Evolutionary conservation across 2,797 vertebrate species (phyloP), one percentile per base, ranked within the genome.

Genomic region (Cossypha polioptera): DNA sequence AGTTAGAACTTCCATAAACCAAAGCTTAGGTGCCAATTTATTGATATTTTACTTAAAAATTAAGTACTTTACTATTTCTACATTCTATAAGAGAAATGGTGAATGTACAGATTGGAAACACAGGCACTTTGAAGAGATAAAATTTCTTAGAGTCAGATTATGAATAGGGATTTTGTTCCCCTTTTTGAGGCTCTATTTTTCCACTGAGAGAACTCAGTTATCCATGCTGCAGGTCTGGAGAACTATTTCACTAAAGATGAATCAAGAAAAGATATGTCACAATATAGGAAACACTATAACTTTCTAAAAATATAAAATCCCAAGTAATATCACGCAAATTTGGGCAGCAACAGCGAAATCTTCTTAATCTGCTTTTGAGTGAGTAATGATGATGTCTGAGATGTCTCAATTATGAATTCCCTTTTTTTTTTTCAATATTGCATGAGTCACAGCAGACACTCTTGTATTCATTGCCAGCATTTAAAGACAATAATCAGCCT

Each of bases 361-460:
- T 22, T 61, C 86, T 66, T 13, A 47, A 79, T 89, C 17, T 63
- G 21, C 36, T 43, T 86, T 79, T 81, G 76, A 86, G 51, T 28
- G 53, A 62, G 47, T 74, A 87, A 67, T 31, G 19, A 22, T 62
- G 83, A 35, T 29, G 48, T 57, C 83, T 77, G 57, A 57, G 67
- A 65, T 55, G 45, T 20, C 73, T 76, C 63, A 47, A 13, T 71
- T 45, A 76, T 48, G 50, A 95, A 82, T 66, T 65, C 17, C 20
- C 18, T 20, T 43, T 66, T 66, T 38, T 79, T 79, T 68, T 61
- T 58, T 14, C 2, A 63, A 73, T 82, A 82, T 71, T 69, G 57
- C 53, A 54, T 93, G 84, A 93, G 84, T 95, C 92, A 92, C 16
- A 85, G 65, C 59, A 87, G 59, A 80, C 55, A 74, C 74, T 85